Conservation (phyloP, 2,888 invertebrate genomes). For the Cordilura impudica region DNA sequence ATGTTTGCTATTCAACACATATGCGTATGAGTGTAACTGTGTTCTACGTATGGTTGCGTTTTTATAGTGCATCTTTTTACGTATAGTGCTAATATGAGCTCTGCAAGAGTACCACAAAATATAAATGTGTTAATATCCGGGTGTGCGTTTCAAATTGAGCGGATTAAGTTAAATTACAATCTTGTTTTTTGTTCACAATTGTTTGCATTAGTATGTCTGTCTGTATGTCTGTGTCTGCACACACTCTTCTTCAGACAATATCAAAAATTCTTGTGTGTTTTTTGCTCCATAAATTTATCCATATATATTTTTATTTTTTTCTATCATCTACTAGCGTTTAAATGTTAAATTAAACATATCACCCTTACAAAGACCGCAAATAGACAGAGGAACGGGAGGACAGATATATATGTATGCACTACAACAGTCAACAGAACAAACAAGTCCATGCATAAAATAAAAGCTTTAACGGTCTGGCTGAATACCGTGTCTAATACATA, state of each 20-base stretch:
- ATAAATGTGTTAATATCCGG: slow-evolving; percentile 55
- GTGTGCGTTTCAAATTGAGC: slow-evolving; percentile 71
- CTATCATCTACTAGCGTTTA: slow-evolving; percentile 23
- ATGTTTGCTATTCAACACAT: slow-evolving; percentile 33
- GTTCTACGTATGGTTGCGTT: slow-evolving; percentile 30
- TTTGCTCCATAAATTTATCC: slow-evolving; percentile 16
- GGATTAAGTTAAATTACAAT: slow-evolving; percentile 75
- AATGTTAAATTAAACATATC: slow-evolving; percentile 51
- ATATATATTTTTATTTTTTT: not conserved
- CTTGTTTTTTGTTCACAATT: slow-evolving; percentile 40
- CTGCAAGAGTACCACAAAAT: not conserved
- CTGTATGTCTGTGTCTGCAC: not conserved
- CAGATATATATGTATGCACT: not conserved
- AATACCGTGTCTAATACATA: slow-evolving; percentile 56
- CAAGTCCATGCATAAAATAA: slow-evolving; percentile 53
- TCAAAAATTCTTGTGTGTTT: slow-evolving; percentile 37
- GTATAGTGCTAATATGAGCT: slow-evolving; percentile 42
- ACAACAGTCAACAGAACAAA: slow-evolving; percentile 16
- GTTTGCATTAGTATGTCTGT: not conserved
- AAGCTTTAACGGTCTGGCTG: slow-evolving; percentile 59
- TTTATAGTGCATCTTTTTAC: slow-evolving; percentile 26
- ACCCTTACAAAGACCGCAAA: slow-evolving; percentile 19
- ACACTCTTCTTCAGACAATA: slow-evolving; percentile 44
- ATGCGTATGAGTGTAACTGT: slow-evolving; percentile 7
- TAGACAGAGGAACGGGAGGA: not conserved